Evolutionary conservation across 2,113 vertebrate genomes (phyloP), one percentile per base, ranked within the genome.

Genomic region (Struthidea cinerea): DNA sequence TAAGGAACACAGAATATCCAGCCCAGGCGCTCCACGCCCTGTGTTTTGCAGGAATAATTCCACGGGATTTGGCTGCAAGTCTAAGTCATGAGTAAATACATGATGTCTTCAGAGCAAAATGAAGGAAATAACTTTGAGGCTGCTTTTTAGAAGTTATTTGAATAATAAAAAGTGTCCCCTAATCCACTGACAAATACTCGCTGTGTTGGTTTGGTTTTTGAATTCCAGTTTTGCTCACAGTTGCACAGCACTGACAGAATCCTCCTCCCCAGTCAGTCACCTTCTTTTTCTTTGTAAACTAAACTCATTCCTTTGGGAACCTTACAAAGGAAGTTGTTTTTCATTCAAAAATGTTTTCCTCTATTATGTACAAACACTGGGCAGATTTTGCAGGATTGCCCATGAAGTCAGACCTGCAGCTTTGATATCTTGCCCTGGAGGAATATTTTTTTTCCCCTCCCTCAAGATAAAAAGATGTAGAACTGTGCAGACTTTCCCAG

Each of bases 1-100:
- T 0, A 2, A 7, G 71, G 28, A 32, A 6, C 30, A 4, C 2
- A 1, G 33, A 3, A 23, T 42, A 16, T 4, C 17, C n/a, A 41
- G 37, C 59, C 1, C 3, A 5, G 55, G 24, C 0, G 2, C 79
- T 46, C 32, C 1, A 1, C 1, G 15, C 2, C 1, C 53, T 27
- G 20, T 17, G 4, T 1, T 2, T 3, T 6, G 27, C 27, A 6
- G 73, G 41, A 37, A 28, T 6, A 11, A 30, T 13, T 17, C 65
- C 24, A 0, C 0, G 18, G 78, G 39, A 4, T 22, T 27, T 8
- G 61, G 13, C n/a, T 44, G 6, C 4, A 11, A 16, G 27, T 39
- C 37, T 1, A 9, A 35, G 6, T 2, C n/a, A 2, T 3, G 27
- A 4, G 6, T 26, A 21, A 52, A 47, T 33, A 9, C 0, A 3